Percentiles rank a stretch among this genome's conserved stretches.
phyloP scores from a whole-genome alignment of 2,797 vertebrate species.

The Bradypus variegatus region DNA sequence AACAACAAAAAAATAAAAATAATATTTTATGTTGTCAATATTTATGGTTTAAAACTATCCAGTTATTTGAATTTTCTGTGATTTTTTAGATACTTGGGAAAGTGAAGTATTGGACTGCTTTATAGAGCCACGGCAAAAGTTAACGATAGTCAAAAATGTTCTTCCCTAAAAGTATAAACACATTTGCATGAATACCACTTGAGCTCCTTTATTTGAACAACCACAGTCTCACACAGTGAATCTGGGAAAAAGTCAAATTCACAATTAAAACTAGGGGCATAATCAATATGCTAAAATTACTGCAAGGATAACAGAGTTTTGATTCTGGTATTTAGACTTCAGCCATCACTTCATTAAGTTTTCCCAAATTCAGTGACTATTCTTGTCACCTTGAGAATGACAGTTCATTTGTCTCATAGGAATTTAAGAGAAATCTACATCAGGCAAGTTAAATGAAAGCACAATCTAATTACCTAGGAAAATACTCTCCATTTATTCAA shows the following conservation, averaged over 20 bases:
- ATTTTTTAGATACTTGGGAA: constrained; percentile 18
- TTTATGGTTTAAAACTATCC: neutral
- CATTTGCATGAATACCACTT: neutral
- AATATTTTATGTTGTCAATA: neutral
- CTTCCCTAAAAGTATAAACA: neutral
- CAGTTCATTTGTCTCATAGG: neutral
- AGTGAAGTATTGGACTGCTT: neutral
- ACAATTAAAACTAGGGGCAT: constrained; percentile 37
- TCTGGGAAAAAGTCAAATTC: neutral
- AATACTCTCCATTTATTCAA: constrained; percentile 16
- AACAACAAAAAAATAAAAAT: neutral
- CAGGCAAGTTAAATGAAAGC: constrained; percentile 29
- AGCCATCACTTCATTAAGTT: neutral
- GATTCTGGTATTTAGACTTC: neutral
- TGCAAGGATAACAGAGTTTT: neutral
- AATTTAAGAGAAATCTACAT: neutral
- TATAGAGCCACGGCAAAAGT: neutral
- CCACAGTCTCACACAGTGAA: constrained; percentile 1
- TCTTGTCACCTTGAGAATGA: constrained; percentile 29
- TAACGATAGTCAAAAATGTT: constrained; percentile 10
- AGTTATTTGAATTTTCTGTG: constrained; percentile 24
- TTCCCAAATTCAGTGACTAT: neutral
- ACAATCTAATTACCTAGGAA: constrained; percentile 21
- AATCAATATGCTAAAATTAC: neutral
- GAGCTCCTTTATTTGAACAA: constrained; percentile 46